Evolutionary conservation across 2,113 vertebrate species (phyloP), one percentile per base, ranked within the genome.

Genomic region (Halichoerus grypus): DNA sequence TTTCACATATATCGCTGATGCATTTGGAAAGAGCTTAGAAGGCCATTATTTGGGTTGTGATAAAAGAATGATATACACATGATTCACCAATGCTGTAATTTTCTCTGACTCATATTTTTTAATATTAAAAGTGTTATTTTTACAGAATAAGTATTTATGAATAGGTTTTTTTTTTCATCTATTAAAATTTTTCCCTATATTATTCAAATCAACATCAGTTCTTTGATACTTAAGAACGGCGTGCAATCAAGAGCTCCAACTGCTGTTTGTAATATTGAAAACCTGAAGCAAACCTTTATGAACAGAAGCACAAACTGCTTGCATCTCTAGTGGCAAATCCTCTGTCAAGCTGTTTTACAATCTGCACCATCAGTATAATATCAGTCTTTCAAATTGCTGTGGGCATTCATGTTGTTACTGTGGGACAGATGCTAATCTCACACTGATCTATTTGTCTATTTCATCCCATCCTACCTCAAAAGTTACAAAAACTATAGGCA

Each of bases 1-100:
- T 88, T 97, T 97, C 81, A 94, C 91, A 95, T 97, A 97, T 90
- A 97, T 94, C 6, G 53, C 95, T 96, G 94, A 96, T 97, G 94
- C 76, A 94, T 96, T 92, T 91, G 95, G 86, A 97, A 97, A 96
- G 61, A 51, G n/a, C 69, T 86, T 72, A 90, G 59, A 84, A 96
- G 59, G 83, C 92, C 72, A 88, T 96, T 97, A 96, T 96, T 97
- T 94, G 88, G 69, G 49, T 49, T 93, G 22, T 88, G 94, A 82
- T 94, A 92, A 94, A 92, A 95, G 31, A 81, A 90, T 0, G 7
- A 84, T 79, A 72, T 53, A 97, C n/a, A 90, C 59, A 88, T 88
- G 79, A 87, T 92, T 97, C 94, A 91, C 31, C 84, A 94, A 77
- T 93, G 51, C 49, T 95, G 51, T 85, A 67, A 88, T 90, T 97